Conservation (phyloP, 2,888 invertebrate genomes). For the Agonopterix subpropinquella region DNA sequence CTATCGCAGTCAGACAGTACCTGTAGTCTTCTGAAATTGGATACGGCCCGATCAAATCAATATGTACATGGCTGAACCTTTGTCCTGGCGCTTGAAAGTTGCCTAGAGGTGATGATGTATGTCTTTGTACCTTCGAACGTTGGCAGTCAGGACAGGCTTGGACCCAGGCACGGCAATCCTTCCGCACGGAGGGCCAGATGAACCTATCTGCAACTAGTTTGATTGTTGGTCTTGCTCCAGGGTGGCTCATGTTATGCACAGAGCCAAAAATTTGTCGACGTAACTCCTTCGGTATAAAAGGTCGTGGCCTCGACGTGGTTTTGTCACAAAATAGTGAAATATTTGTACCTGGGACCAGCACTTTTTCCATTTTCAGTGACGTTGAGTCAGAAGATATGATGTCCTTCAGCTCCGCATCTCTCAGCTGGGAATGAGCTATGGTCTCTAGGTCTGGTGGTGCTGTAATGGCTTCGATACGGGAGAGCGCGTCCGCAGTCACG, state of each 20-base stretch:
- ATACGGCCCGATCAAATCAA: too few species aligned
- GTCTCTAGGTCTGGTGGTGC: neutral
- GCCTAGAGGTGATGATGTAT: conserved; percentile 9
- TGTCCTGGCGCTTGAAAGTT: neutral
- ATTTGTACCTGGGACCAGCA: conserved; percentile 6
- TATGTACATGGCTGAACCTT: conserved; percentile 29
- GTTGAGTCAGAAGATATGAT: conserved; percentile 1
- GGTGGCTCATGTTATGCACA: too few species aligned
- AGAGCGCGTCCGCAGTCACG: conserved; percentile 7
- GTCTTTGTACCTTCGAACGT: conserved; percentile 27
- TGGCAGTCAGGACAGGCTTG: conserved; percentile 32
- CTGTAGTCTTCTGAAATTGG: too few species aligned
- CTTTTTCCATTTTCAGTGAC: conserved; percentile 10
- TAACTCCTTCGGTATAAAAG: conserved; percentile 4
- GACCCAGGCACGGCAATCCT: conserved; percentile 31
- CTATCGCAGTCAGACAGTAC: too few species aligned
- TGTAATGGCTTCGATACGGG: conserved; percentile 3
- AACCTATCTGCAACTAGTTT: conserved; percentile 22
- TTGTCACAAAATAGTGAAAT: conserved; percentile 14
- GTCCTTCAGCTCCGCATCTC: conserved; percentile 1
- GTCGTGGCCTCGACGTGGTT: conserved; percentile 11
- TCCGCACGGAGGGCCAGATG: conserved; percentile 13
- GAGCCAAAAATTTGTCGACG: conserved; percentile 1
- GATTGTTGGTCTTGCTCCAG: neutral
- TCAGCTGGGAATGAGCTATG: conserved; percentile 2